phyloP scores from a whole-genome alignment of 2,888 invertebrate genomes.

The Silvanus unidentatus region DNA sequence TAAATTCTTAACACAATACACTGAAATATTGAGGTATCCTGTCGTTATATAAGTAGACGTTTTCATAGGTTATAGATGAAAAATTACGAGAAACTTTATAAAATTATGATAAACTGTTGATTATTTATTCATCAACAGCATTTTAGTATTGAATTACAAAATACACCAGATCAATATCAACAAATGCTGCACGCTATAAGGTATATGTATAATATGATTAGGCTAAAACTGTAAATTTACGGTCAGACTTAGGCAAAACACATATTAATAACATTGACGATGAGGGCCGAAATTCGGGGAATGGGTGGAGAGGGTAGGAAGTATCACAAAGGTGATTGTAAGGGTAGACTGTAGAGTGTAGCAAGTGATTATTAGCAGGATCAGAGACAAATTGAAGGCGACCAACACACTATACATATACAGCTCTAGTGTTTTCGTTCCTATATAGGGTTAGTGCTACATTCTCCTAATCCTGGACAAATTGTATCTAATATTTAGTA shows the following conservation, averaged over 20 bases:
- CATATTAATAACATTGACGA: conserved; percentile 12
- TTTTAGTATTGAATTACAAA: too few relatives aligned
- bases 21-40: too few relatives aligned
- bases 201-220: too few relatives aligned
- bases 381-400: conserved; percentile 39
- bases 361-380: conserved; percentile 39
- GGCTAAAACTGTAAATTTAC: conserved; percentile 1
- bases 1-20: too few relatives aligned
- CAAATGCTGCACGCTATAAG: too few relatives aligned
- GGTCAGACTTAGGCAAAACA: conserved; percentile 6
- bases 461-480: conserved; percentile 41
- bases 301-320: conserved; percentile 6
- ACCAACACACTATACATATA: conserved; percentile 16
- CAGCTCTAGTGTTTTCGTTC: conserved; percentile 17
- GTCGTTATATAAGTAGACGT: too few relatives aligned
- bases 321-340: conserved; percentile 9
- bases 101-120: too few relatives aligned
- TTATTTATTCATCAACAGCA: too few relatives aligned
- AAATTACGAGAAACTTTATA: too few relatives aligned
- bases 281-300: neutral
- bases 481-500: conserved; percentile 46
- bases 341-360: conserved; percentile 8
- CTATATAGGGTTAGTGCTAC: conserved; percentile 22
- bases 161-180: too few relatives aligned
- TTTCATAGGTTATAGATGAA: too few relatives aligned